phyloP scores from a whole-genome alignment of 2,888 invertebrate species.

The Antitype chi region DNA sequence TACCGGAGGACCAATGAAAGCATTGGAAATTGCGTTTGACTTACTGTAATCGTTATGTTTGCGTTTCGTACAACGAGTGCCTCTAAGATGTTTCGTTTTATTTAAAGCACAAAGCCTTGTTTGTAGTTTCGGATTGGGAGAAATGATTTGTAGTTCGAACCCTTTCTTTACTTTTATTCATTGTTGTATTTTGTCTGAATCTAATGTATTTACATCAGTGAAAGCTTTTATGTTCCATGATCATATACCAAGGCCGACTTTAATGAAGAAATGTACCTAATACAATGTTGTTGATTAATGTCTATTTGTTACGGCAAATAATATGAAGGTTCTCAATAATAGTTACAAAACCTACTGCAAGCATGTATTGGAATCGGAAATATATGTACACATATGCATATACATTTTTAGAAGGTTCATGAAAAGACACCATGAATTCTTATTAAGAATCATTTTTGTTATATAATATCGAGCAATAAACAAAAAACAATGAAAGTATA shows the following conservation, averaged over 20 bases:
- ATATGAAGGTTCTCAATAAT: not conserved
- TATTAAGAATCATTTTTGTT: not conserved
- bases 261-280: not conserved
- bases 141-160: slow-evolving; percentile 48
- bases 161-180: slow-evolving; percentile 33
- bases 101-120: slow-evolving; percentile 55
- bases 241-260: not conserved
- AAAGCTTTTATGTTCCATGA: not conserved
- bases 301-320: not conserved
- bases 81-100: slow-evolving; percentile 61
- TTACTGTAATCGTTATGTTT: slow-evolving; percentile 68
- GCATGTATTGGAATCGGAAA: too few relatives aligned
- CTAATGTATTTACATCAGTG: slow-evolving; percentile 6
- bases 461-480: not conserved
- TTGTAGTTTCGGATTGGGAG: slow-evolving; percentile 41
- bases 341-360: too few relatives aligned
- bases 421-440: not conserved
- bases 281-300: not conserved
- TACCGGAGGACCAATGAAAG: slow-evolving; percentile 68
- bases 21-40: slow-evolving; percentile 72
- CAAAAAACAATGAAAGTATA: too few relatives aligned
- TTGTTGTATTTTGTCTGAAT: not conserved
- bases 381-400: too few relatives aligned
- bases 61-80: slow-evolving; percentile 58
- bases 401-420: not conserved